Base-by-base conservation (phyloP, 2,113 vertebrate genomes). In the Cromileptes altivelis region DNA sequence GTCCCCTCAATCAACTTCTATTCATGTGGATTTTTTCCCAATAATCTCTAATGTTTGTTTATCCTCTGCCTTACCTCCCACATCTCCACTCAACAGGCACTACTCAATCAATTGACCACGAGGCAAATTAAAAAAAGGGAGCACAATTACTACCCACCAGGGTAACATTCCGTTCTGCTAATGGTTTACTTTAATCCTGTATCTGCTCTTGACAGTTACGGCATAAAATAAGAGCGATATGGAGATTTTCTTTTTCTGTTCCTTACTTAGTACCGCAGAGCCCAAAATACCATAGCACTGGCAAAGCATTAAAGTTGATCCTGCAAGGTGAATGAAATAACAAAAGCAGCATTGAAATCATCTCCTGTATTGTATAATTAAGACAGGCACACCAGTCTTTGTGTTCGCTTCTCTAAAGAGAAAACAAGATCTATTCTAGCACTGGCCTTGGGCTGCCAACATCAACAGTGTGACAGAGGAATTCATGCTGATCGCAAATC, bases 21-120 rank as follows among this genome's bases (percentile, higher is more conserved):
- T 82, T 88, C 86, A 89, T 85, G 87, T 69, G 75, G 86, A 88
- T 30, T 70, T 85, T 70, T 80, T 86, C 90, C 87, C 90, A 81
- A 85, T 89, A 87, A 90, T 90, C 86, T 57, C 74, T 69, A 49
- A 57, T 87, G 90, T 90, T 93, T 94, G 92, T 91, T 93, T 93
- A 82, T 90, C 80, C 60, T 68, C 42, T 57, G 78, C 91, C 79
- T 87, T 75, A 87, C 85, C 86, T 58, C 88, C 82, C 23, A 58
- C 80, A n/a, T 78, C 69, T 58, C 72, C 55, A 33, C 84, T 81
- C 80, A 77, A 85, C 74, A 58, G 69, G 78, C 53, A 23, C 78
- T 11, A 78, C 52, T 87, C 84, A 92, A 86, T 88, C 88, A 86
- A 78, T 79, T 62, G 67, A 65, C 63, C 52, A 57, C 23, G 56